Percentiles rank a stretch among this genome's conserved stretches.
Conservation (phyloP, 1,140 invertebrate species). For the Penaeus vannamei region DNA sequence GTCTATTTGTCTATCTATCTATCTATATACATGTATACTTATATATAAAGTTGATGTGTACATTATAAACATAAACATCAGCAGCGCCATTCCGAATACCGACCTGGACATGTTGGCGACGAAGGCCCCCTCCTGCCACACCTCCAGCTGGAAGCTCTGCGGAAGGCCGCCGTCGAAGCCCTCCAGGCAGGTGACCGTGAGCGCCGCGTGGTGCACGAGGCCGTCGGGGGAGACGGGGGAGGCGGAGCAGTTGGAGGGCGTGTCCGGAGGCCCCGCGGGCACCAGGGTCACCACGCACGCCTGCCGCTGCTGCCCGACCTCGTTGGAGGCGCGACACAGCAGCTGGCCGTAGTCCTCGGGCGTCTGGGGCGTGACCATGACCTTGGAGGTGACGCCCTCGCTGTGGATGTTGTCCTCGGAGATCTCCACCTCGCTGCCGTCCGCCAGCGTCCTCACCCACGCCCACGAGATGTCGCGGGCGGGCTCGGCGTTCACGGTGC, state of each 20-base stretch:
- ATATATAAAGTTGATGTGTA: no score
- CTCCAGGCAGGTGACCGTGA: constrained; percentile 43
- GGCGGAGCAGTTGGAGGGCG: constrained; percentile 52
- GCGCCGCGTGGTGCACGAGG: constrained; percentile 21
- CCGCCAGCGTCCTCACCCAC: constrained; percentile 48
- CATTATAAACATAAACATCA: no score
- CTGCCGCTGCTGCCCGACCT: constrained; percentile 43
- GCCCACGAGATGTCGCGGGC: constrained; percentile 34
- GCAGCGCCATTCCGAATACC: background rate
- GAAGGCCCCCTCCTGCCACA: constrained; percentile 46
- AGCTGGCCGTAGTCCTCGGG: constrained; percentile 60
- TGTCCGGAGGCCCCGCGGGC: constrained; percentile 51
- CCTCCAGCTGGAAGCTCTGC: constrained; percentile 51
- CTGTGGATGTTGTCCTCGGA: constrained; percentile 25
- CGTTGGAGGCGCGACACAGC: constrained; percentile 42
- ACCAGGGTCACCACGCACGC: constrained; percentile 56
- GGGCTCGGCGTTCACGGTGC: constrained; percentile 52
- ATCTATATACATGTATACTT: no score
- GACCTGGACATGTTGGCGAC: constrained; percentile 42
- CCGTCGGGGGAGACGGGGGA: constrained; percentile 1
- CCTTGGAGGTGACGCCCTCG: constrained; percentile 47
- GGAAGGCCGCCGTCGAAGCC: constrained; percentile 54
- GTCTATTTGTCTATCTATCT: no score
- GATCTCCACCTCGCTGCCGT: constrained; percentile 45
- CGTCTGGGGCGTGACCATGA: constrained; percentile 39